Conservation (phyloP, 1,140 invertebrate genomes). For the Drosophila nikananu region DNA sequence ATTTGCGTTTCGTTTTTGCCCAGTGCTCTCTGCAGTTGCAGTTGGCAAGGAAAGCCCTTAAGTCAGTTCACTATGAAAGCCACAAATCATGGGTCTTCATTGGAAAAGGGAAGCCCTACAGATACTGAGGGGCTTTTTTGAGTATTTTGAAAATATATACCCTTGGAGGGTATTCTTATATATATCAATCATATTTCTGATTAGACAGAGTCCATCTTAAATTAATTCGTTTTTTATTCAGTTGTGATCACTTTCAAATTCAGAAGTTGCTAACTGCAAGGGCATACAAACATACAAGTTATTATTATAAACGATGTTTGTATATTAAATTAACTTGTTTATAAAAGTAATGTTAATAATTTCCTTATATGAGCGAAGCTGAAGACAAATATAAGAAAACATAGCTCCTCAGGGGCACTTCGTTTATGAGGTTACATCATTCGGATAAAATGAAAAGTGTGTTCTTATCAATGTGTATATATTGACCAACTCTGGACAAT, state of each 20-base stretch:
- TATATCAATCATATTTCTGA: too few species aligned
- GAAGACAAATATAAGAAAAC: background rate
- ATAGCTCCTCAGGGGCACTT: background rate
- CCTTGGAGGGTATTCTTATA: too few species aligned
- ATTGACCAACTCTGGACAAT: constrained; percentile 38
- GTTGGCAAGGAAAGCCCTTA: background rate
- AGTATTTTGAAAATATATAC: too few species aligned
- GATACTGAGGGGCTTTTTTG: background rate
- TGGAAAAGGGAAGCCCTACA: background rate
- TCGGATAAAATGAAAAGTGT: background rate
- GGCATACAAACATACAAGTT: too few species aligned
- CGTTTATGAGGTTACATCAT: background rate
- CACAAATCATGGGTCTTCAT: constrained; percentile 4
- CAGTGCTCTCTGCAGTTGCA: constrained; percentile 18
- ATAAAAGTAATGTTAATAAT: background rate
- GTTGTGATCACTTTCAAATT: too few species aligned
- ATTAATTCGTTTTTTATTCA: too few species aligned
- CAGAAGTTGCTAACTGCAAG: too few species aligned
- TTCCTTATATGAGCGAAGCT: background rate
- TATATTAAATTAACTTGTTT: background rate
- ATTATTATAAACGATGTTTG: background rate
- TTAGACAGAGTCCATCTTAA: too few species aligned
- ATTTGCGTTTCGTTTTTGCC: constrained; percentile 1
- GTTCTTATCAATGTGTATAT: background rate
- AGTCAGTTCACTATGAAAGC: background rate